Percentiles rank a stretch among this genome's conserved stretches.
phyloP scores from a whole-genome alignment of 2,797 vertebrate genomes.

The Molothrus ater region DNA sequence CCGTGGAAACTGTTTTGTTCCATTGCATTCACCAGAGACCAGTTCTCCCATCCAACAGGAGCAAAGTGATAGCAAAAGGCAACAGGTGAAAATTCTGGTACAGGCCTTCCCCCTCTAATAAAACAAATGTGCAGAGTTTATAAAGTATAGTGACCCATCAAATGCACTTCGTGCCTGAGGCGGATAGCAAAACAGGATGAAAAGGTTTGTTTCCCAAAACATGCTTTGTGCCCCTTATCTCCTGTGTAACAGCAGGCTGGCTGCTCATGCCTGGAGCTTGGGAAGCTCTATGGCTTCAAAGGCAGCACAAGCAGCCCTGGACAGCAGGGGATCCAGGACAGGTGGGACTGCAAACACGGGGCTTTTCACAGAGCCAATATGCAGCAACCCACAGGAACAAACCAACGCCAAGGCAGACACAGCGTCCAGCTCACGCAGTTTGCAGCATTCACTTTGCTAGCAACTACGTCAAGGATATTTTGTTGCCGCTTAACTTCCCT shows the following conservation, averaged over 20 bases:
- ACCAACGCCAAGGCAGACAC: background rate
- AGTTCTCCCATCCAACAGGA: background rate
- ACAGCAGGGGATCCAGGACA: too few relatives aligned
- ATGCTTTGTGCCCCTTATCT: accelerated
- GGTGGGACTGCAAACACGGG: accelerated
- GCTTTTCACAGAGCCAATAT: background rate
- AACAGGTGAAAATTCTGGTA: background rate
- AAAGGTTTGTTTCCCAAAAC: background rate
- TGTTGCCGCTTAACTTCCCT: background rate
- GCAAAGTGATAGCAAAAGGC: background rate
- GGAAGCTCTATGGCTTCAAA: background rate
- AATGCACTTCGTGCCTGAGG: background rate
- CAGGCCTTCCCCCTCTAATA: accelerated
- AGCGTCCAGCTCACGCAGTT: accelerated
- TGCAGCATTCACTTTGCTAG: background rate
- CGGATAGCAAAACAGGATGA: background rate
- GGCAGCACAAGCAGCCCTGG: background rate
- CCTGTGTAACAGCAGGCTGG: background rate
- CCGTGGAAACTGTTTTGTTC: background rate
- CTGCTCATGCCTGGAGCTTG: too few relatives aligned
- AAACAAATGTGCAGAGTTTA: accelerated
- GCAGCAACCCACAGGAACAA: background rate
- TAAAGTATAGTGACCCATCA: background rate
- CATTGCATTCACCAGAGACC: background rate
- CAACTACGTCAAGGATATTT: background rate